Percentiles rank a stretch among this genome's conserved stretches.
These are phyloP conservation scores for Archilochus colubris DNA, from an alignment of 2,113 vertebrate species.

Conservation along the genomic window DNA sequence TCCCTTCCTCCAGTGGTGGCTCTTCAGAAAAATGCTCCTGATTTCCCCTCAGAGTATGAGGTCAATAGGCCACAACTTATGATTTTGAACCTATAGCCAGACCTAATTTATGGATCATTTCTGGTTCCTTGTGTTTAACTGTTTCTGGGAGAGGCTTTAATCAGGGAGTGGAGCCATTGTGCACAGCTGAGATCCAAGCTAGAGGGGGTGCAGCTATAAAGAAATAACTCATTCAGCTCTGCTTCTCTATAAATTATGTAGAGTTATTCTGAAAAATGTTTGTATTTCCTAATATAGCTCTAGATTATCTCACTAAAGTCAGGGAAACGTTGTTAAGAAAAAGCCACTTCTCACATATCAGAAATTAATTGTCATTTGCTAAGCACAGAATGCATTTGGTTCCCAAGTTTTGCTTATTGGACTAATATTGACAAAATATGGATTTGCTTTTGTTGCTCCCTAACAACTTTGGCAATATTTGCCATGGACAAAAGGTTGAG, in stretches of 20 bases:
- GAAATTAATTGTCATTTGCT: background rate
- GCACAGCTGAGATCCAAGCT: background rate
- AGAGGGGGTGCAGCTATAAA: background rate
- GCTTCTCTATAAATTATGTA: background rate
- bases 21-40: conserved; percentile 40
- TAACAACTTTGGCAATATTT: conserved; percentile 21
- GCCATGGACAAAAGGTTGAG: background rate
- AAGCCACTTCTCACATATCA: background rate
- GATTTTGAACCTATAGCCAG: conserved; percentile 57
- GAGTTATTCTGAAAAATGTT: conserved; percentile 12
- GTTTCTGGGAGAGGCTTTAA: conserved; percentile 6
- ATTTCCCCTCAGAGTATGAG: conserved; percentile 57
- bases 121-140: conserved; percentile 32
- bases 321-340: background rate
- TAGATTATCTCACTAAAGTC: background rate
- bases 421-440: background rate
- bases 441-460: background rate
- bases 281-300: background rate
- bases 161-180: background rate
- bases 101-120: conserved; percentile 58
- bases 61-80: conserved; percentile 60
- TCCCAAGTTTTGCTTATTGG: background rate
- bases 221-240: background rate
- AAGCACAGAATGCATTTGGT: background rate
- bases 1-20: conserved; percentile 5